Evolutionary conservation across 2,888 invertebrate species (phyloP).

Genomic region (Phengaris alcon): DNA sequence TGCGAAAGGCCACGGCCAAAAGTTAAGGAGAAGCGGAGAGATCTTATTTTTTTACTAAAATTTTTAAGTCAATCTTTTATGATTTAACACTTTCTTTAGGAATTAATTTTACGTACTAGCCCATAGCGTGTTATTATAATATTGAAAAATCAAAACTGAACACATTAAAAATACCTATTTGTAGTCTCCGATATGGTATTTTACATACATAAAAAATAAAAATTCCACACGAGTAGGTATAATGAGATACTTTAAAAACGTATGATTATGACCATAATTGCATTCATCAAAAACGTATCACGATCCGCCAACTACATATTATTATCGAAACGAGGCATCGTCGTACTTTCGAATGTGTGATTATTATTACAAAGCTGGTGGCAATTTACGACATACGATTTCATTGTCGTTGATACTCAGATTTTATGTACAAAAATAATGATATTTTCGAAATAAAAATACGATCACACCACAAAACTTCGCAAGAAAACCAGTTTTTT

Average conservation of each 20-base stretch:
- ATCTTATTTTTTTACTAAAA: background rate
- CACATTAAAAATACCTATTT: background rate
- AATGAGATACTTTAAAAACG: constrained; percentile 28
- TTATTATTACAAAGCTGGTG: constrained; percentile 35
- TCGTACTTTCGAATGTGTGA: constrained; percentile 21
- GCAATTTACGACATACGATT: constrained; percentile 37
- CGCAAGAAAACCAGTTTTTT: too few relatives aligned
- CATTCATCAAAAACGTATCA: constrained; percentile 28
- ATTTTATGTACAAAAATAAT: too few relatives aligned
- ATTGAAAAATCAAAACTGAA: background rate
- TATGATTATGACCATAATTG: constrained; percentile 24
- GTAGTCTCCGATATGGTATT: background rate
- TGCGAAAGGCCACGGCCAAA: background rate
- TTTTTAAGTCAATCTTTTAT: background rate
- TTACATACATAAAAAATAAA: background rate
- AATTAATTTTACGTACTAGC: too few relatives aligned
- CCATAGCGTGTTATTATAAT: too few relatives aligned
- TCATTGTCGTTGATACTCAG: too few relatives aligned
- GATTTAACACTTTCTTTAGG: background rate
- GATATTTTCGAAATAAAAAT: too few relatives aligned
- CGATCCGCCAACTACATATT: constrained; percentile 17
- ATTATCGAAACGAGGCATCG: constrained; percentile 14
- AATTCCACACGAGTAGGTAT: constrained; percentile 6
- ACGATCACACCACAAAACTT: too few relatives aligned
- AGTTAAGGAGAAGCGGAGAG: background rate